A percentile compares a stretch with the other conserved stretches of the same genome.
phyloP scores from a whole-genome alignment of 2,113 vertebrate species.

The Oncorhynchus masou region DNA sequence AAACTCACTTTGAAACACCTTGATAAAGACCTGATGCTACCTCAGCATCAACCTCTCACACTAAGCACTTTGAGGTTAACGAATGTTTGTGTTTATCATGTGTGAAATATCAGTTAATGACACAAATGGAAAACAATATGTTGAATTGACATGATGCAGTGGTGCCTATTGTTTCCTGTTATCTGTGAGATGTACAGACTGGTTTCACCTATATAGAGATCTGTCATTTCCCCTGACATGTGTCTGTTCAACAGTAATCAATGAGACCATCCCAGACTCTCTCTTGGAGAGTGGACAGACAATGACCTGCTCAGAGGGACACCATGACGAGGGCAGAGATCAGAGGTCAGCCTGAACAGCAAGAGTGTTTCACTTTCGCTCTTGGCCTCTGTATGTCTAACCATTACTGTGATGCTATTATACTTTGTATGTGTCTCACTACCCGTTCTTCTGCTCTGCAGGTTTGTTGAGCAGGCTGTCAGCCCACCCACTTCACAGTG shows the following conservation, averaged over 20 bases:
- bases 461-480: not conserved
- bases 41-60: not conserved
- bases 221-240: not conserved
- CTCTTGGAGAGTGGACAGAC: conserved; percentile 13
- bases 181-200: not conserved
- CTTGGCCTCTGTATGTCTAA: too few relatives aligned
- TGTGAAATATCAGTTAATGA: conserved; percentile 11
- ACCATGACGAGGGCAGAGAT: conserved; percentile 25
- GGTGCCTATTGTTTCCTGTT: not conserved
- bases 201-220: not conserved
- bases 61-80: not conserved
- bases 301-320: not conserved
- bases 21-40: not conserved
- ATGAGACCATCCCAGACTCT: conserved; percentile 8
- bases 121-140: not conserved
- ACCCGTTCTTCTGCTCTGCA: not conserved
- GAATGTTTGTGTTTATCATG: not conserved
- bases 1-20: not conserved
- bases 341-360: conserved; percentile 35
- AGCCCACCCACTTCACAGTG: not conserved
- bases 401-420: too few relatives aligned
- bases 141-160: not conserved
- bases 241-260: conserved; percentile 3
- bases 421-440: not conserved
- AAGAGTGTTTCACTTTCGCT: conserved; percentile 18